These are phyloP conservation scores for Anagrus nilaparvatae DNA, from an alignment of 1,140 invertebrate genomes.

Conservation along the genomic window DNA sequence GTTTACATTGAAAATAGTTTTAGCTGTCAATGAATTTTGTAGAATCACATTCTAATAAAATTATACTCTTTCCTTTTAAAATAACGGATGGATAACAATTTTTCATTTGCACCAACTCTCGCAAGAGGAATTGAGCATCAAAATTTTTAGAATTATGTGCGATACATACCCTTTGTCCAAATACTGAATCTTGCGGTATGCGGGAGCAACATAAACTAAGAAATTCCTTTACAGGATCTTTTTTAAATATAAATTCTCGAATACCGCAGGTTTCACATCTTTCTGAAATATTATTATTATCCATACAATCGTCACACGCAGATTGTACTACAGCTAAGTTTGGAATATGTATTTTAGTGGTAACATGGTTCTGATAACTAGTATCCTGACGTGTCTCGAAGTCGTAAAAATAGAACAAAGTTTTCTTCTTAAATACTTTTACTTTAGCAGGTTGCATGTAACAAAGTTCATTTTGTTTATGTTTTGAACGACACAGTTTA, in stretches of 20 bases:
- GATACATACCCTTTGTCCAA: constrained; percentile 12
- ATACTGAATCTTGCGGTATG: not conserved
- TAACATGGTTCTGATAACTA: not conserved
- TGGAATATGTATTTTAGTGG: not conserved
- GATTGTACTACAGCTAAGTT: not conserved
- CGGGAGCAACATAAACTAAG: not conserved
- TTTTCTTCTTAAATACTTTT: not conserved
- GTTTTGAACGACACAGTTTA: not conserved
- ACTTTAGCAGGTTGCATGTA: not conserved
- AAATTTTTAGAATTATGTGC: constrained; percentile 21
- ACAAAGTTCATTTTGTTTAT: not conserved
- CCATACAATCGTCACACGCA: not conserved
- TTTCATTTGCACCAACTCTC: constrained; percentile 11
- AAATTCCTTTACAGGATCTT: constrained; percentile 6
- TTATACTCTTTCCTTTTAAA: constrained; percentile 17
- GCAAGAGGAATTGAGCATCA: constrained; percentile 22
- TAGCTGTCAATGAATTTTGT: constrained; percentile 23
- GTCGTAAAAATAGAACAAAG: not conserved
- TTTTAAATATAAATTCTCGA: constrained; percentile 5
- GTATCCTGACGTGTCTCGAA: not conserved
- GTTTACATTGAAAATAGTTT: constrained; percentile 24
- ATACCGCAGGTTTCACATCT: not conserved
- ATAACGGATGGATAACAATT: constrained; percentile 14
- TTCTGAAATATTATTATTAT: not conserved
- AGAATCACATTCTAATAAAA: constrained; percentile 13